Percentiles rank a stretch among this genome's conserved stretches.
These are phyloP conservation scores for Conus betulinus DNA, from an alignment of 1,140 invertebrate genomes.

Conservation along the genomic window DNA sequence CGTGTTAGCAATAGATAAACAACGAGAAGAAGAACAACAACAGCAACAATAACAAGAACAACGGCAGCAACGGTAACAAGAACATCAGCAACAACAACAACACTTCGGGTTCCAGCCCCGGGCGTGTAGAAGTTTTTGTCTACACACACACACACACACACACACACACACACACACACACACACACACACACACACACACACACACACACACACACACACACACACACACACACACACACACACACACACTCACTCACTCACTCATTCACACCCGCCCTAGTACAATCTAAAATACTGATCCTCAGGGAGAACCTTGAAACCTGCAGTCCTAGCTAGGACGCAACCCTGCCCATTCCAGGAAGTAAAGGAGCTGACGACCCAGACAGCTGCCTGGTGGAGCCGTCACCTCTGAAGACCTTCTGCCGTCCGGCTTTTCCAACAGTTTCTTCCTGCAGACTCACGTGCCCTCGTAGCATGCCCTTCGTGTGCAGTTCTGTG, in stretches of 20 bases:
- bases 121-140: not conserved
- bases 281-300: not conserved
- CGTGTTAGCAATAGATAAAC: too few relatives aligned
- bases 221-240: not conserved
- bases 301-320: not conserved
- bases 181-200: slow-evolving; percentile 21
- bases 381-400: not conserved
- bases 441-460: too few relatives aligned
- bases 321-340: not conserved
- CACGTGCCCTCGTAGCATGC: too few relatives aligned
- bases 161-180: slow-evolving; percentile 21
- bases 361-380: too few relatives aligned
- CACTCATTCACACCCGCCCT: too few relatives aligned
- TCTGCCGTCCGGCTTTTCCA: not conserved
- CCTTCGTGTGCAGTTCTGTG: too few relatives aligned
- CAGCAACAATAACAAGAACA: too few relatives aligned
- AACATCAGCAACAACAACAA: not conserved
- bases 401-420: not conserved
- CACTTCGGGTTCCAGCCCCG: not conserved
- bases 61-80: too few relatives aligned
- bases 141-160: slow-evolving; percentile 19
- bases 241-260: not conserved
- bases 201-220: slow-evolving; percentile 13
- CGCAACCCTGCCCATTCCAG: not conserved
- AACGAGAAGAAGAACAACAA: too few relatives aligned